Evolutionary conservation across 2,888 invertebrate genomes (phyloP), one percentile per base, ranked within the genome.

Genomic region (Cheilosia pagana): DNA sequence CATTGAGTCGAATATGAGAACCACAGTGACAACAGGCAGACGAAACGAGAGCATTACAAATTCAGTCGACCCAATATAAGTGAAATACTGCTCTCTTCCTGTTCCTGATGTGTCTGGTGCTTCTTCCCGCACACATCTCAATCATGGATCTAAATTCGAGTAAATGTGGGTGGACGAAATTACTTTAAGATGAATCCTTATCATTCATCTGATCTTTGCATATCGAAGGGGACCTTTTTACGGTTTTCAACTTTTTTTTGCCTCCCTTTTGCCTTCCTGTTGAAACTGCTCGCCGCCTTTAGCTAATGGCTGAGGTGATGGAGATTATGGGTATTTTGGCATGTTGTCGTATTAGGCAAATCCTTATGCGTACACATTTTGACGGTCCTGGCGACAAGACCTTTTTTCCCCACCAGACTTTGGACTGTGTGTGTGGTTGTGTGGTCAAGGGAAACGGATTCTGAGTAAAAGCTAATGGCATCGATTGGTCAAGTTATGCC

Each of bases 121-220:
- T 10, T 10, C 8, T 48, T 31, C 28, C 31, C 48, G 62, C 43
- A 55, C 76, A 41, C 35, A 63, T 55, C 45, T 39, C 74, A 48
- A 45, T 76, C 76, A 53, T 76, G 76, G 52, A 59, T 60, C 35
- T 60, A 53, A 70, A 52, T 67, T 43, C 60, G 52, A 8, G 43
- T 55, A 43, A 70, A 53, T 70, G 74, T 72, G 78, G 55, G 63
- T 21, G 60, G 16, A 50, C 31, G 65, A 79, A 79, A 79, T 75
- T 79, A 79, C 79, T 79, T 83, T 63, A 83, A 79, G 83, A 79
- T 68, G 65, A 78, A 83, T 83, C 79, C 79, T 63, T 79, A 83
- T 83, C 83, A 83, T 83, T 75, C 79, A 79, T 83, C 83, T 83
- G 79, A 83, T 83, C 83, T 62, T 63, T 63, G 82, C 74, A 65